phyloP scores from a whole-genome alignment of 2,888 invertebrate species.

The Orchesella flavescens region DNA sequence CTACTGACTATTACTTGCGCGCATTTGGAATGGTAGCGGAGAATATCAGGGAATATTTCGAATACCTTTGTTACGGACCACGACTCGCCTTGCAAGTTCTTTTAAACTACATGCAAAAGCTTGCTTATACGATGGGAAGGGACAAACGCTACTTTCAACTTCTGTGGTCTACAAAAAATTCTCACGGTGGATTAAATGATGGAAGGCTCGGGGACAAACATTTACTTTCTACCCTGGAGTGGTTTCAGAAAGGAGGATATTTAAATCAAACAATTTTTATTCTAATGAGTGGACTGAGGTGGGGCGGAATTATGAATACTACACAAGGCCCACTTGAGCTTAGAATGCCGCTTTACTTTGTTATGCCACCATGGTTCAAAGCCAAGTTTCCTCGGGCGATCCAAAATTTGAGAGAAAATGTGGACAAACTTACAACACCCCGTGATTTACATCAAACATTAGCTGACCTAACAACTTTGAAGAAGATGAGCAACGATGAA shows the following conservation, averaged over 20 bases:
- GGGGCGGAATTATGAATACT: slow-evolving; percentile 87
- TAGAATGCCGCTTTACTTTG: slow-evolving; percentile 85
- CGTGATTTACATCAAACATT: slow-evolving; percentile 70
- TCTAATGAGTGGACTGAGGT: slow-evolving; percentile 88
- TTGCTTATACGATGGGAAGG: slow-evolving; percentile 76
- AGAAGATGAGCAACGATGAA: slow-evolving; percentile 65
- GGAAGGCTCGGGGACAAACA: slow-evolving; percentile 83
- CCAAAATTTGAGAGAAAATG: slow-evolving; percentile 59
- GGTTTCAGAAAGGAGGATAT: slow-evolving; percentile 76
- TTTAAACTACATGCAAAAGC: slow-evolving; percentile 81
- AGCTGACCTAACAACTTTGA: slow-evolving; percentile 74
- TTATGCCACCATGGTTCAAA: slow-evolving; percentile 84
- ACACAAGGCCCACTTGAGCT: slow-evolving; percentile 88
- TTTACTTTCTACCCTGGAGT: slow-evolving; percentile 78
- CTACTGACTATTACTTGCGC: slow-evolving; percentile 89
- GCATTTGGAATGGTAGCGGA: slow-evolving; percentile 82
- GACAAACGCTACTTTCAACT: slow-evolving; percentile 83
- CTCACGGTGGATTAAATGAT: slow-evolving; percentile 88
- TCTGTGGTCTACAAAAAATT: slow-evolving; percentile 87
- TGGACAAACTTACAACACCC: slow-evolving; percentile 57
- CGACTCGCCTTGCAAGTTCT: slow-evolving; percentile 83
- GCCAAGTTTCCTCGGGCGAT: slow-evolving; percentile 76
- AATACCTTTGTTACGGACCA: slow-evolving; percentile 78
- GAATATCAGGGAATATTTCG: slow-evolving; percentile 79
- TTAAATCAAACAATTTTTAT: slow-evolving; percentile 82